Conservation (phyloP, 1,140 invertebrate species). For the Araneus ventricosus region DNA sequence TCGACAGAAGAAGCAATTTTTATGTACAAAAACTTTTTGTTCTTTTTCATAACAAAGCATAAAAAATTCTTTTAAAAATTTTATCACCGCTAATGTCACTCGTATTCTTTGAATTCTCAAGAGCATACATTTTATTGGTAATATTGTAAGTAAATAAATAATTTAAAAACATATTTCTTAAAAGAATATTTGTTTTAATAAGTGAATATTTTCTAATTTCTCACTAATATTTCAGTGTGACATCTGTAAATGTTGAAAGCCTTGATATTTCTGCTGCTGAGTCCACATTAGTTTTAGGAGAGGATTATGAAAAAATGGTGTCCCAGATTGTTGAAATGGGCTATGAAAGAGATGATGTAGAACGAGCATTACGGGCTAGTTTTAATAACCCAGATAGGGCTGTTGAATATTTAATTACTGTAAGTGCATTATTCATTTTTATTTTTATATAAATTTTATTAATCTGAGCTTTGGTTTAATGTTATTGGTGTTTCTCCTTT, state of each 20-base stretch:
- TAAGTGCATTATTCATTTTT: constrained; percentile 84
- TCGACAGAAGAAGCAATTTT: too few relatives aligned
- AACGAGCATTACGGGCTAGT: constrained; percentile 95
- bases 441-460: not conserved
- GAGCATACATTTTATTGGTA: too few relatives aligned
- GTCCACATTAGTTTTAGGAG: constrained; percentile 87
- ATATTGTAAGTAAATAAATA: too few relatives aligned
- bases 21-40: too few relatives aligned
- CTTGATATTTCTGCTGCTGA: constrained; percentile 81
- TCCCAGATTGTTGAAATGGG: constrained; percentile 98
- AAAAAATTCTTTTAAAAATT: too few relatives aligned
- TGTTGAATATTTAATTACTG: constrained; percentile 97
- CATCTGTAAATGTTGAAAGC: constrained; percentile 64
- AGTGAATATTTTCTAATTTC: too few relatives aligned
- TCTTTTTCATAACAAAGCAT: too few relatives aligned
- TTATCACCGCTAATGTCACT: too few relatives aligned
- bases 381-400: constrained; percentile 99
- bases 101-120: too few relatives aligned
- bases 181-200: too few relatives aligned
- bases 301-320: constrained; percentile 94
- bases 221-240: not conserved
- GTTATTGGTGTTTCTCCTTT: not conserved
- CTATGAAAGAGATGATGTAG: constrained; percentile 89
- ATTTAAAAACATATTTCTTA: too few relatives aligned
- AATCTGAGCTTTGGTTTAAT: too few relatives aligned